Percentiles rank a stretch among this genome's conserved stretches.
These are phyloP conservation scores for Bombus terrestris DNA, from an alignment of 1,140 invertebrate genomes.

Conservation along the genomic window DNA sequence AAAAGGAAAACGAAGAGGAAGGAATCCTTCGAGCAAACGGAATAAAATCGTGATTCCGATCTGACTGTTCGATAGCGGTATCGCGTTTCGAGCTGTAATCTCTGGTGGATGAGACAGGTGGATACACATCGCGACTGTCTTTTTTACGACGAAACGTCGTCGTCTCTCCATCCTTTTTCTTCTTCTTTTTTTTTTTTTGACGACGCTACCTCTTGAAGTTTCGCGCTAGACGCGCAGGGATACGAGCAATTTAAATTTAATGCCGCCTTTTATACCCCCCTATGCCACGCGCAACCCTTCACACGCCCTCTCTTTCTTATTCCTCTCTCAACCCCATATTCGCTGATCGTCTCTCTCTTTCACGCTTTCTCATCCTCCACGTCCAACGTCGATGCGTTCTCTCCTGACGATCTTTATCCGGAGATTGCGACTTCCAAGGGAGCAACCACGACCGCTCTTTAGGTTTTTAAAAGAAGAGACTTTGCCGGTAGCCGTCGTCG, in stretches of 20 bases:
- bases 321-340: not conserved
- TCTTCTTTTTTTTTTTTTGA: constrained; percentile 21
- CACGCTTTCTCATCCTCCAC: not conserved
- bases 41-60: constrained; percentile 42
- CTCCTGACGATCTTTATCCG: constrained; percentile 61
- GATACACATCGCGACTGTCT: constrained; percentile 41
- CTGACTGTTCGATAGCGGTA: constrained; percentile 9
- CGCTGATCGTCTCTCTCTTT: not conserved
- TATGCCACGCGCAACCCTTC: not conserved
- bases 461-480: constrained; percentile 27
- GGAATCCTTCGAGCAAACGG: not conserved
- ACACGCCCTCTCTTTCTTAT: not conserved
- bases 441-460: constrained; percentile 50
- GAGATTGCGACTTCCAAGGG: constrained; percentile 67
- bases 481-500: constrained; percentile 14
- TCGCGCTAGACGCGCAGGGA: constrained; percentile 34
- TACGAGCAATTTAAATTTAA: constrained; percentile 70
- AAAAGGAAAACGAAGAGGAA: not conserved
- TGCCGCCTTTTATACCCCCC: constrained; percentile 51
- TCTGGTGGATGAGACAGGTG: constrained; percentile 1
- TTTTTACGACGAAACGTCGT: constrained; percentile 36
- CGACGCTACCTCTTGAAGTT: constrained; percentile 54
- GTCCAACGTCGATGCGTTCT: constrained; percentile 42
- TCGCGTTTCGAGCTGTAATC: constrained; percentile 42
- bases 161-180: not conserved